A percentile compares a stretch with the other conserved stretches of the same genome.
These are phyloP conservation scores for Gracilinanus agilis DNA, from an alignment of 2,113 vertebrate genomes.

Conservation along the genomic window DNA sequence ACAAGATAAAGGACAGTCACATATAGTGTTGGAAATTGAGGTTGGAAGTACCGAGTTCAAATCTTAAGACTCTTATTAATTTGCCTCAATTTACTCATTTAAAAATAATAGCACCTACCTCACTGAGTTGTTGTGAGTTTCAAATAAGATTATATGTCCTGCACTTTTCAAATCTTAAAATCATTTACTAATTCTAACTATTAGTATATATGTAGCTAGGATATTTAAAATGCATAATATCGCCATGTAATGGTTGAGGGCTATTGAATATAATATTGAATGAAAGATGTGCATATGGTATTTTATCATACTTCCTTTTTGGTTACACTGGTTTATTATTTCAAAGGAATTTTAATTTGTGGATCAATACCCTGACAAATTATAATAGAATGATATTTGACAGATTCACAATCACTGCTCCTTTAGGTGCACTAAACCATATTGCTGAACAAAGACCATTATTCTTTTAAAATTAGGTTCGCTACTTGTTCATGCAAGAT, in stretches of 20 bases:
- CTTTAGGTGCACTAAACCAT: background rate
- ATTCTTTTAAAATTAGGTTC: background rate
- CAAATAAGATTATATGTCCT: background rate
- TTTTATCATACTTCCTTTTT: background rate
- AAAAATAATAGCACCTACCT: background rate
- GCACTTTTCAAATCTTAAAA: background rate
- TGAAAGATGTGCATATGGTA: background rate
- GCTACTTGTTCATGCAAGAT: background rate
- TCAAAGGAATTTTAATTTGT: conserved; percentile 15
- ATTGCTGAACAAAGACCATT: background rate
- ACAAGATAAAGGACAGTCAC: no score
- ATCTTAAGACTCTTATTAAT: background rate
- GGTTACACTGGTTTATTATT: background rate
- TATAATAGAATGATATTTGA: background rate
- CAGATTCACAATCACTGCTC: background rate
- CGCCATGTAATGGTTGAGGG: background rate
- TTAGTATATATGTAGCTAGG: background rate
- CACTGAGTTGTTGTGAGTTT: background rate
- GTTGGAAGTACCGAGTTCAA: background rate
- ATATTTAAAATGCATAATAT: background rate
- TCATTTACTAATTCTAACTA: background rate
- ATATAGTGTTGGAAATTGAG: background rate
- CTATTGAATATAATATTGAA: background rate
- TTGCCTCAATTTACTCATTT: background rate
- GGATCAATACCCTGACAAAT: background rate